phyloP scores from a whole-genome alignment of 2,113 vertebrate species.

The Pelecanus crispus region DNA sequence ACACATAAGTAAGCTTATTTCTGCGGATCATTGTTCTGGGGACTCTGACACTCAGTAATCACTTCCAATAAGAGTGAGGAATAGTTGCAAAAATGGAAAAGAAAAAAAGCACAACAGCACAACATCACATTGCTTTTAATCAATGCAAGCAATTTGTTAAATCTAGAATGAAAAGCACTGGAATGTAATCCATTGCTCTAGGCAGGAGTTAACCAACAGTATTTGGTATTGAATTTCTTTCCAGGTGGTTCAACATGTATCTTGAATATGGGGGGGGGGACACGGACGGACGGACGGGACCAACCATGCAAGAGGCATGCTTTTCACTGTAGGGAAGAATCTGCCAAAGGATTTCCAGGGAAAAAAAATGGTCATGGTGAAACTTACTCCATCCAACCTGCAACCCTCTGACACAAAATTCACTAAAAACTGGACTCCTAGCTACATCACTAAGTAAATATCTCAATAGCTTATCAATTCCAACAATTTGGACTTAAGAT shows the following conservation, averaged over 20 bases:
- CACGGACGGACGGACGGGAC: too few relatives aligned
- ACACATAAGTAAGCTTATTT: background rate
- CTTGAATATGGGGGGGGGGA: too few relatives aligned
- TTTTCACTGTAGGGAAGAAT: background rate
- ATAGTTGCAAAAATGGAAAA: background rate
- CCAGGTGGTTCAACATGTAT: background rate
- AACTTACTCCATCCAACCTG: background rate
- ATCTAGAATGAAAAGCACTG: background rate
- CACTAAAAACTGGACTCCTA: background rate
- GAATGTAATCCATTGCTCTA: background rate
- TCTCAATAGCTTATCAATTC: background rate
- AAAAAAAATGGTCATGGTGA: background rate
- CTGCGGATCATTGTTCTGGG: background rate
- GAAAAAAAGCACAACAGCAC: background rate
- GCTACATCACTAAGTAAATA: background rate
- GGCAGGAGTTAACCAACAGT: background rate
- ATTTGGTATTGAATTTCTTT: background rate
- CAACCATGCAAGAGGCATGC: background rate
- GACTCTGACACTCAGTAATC: background rate
- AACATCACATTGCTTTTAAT: background rate
- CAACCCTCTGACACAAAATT: background rate
- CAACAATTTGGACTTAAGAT: background rate
- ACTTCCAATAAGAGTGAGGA: background rate
- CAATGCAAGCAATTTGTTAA: background rate
- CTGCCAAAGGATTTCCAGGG: background rate